Evolutionary conservation across 2,797 vertebrate genomes (phyloP), one percentile per base, ranked within the genome.

Genomic region (Bovichtus variegatus): DNA sequence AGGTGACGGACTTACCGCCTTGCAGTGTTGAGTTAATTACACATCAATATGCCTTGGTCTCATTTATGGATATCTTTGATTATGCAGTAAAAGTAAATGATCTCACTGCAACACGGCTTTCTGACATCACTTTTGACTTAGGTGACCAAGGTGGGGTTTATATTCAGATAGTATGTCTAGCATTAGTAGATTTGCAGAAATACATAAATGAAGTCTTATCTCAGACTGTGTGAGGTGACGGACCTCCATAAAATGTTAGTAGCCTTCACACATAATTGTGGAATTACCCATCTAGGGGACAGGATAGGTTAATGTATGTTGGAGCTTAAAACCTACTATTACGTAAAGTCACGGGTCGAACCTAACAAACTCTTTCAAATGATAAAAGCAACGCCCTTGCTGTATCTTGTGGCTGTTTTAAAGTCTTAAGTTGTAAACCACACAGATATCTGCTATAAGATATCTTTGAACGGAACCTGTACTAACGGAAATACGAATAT

Each of bases 61-160:
- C 84, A 80, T 93, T 93, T 91, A 91, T 91, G 86, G 87, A 84
- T 87, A 76, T 72, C 71, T 92, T 94, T 91, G 90, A 93, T 93
- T 90, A 84, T 87, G 68, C 75, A 81, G 71, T 92, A 86, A 92
- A 92, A 90, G 59, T 67, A 82, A 91, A 88, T 84, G 67, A 90
- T 89, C 76, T 82, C 77, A 82, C 75, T 68, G 70, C 79, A 53
- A 86, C 73, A 46, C 74, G 47, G 49, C 71, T 82, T 55, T 85
- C 75, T 89, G 74, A 89, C 82, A 78, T 86, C 70, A 71, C 38
- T 41, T 70, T 53, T 54, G 64, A 69, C 36, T 58, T 27, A 61
- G 41, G 41, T 51, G 9, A 64, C 7, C 7, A n/a, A 66, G 44
- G 50, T 40, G 55, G 51, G 43, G 9, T 76, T 80, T 43, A 41